Conservation (phyloP, 2,113 vertebrate genomes). For the Tenrec ecaudatus region DNA sequence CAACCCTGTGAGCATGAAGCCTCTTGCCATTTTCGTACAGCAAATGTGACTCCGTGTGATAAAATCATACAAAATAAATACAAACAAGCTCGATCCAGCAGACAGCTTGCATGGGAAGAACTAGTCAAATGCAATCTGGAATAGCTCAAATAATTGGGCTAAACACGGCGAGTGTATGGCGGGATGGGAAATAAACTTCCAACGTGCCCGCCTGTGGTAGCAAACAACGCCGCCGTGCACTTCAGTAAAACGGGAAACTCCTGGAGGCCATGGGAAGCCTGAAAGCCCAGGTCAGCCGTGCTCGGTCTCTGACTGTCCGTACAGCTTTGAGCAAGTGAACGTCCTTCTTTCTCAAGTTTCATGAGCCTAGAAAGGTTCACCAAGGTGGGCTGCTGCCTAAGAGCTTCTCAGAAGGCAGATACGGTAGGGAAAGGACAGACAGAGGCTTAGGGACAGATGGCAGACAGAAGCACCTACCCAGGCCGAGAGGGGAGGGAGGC, state of each 20-base stretch:
- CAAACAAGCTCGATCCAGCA: constrained; percentile 31
- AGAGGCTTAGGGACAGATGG: neutral
- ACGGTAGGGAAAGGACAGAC: neutral
- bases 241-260: neutral
- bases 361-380: neutral
- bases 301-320: neutral
- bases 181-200: neutral
- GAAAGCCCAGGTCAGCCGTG: neutral
- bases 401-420: neutral
- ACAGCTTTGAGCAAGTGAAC: neutral
- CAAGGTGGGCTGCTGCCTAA: neutral
- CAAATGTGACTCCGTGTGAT: constrained; percentile 40
- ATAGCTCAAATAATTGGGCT: constrained; percentile 49
- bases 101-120: constrained; percentile 32
- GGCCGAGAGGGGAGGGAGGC: neutral
- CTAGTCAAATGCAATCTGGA: constrained; percentile 15
- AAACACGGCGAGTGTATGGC: neutral
- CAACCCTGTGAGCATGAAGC: neutral
- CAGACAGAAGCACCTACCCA: neutral
- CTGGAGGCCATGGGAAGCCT: neutral
- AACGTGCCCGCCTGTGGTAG: neutral
- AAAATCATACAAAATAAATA: constrained; percentile 51
- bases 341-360: too few relatives aligned
- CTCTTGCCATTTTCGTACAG: constrained; percentile 40
- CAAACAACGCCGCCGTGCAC: neutral